Base-by-base conservation (phyloP, 1,140 invertebrate genomes). In the Oncopeltus fasciatus region DNA sequence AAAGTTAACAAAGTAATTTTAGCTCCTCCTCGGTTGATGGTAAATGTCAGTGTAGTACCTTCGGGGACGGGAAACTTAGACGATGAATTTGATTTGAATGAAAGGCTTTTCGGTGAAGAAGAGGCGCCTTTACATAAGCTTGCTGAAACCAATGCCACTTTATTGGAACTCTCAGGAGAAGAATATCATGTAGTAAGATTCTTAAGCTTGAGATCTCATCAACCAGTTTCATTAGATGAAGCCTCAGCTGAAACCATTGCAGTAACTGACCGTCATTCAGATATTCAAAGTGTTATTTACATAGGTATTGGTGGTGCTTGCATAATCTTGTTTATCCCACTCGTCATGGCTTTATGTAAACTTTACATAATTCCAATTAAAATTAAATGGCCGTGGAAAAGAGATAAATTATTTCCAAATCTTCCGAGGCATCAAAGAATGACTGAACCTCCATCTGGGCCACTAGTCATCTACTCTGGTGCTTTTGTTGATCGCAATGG, bases 131-230 rank as follows among this genome's bases (percentile, higher is more conserved):
- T 72, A 27, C 67, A 71, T 47, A 69, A 68, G 56, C 60, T 72
- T 38, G 71, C 70, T 9, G 70, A 70, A 65, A 70, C 71, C 1
- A 73, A 73, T 63, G 70, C 71, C 9, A 73, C 72, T 16, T 61
- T 73, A 16, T 62, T 72, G 46, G 71, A 73, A 65, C 62, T 72
- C 9, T 72, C 71, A 8, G 72, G 71, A 5, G 70, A 73, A 57
- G 72, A 72, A 63, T 73, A 72, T 62, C 70, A 70, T 59, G 71
- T 71, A 1, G 68, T 70, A 43, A 61, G 66, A 38, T 67, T 66
- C 57, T 46, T 70, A 24, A 68, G 67, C 14, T 53, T 68, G 31
- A 59, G 67, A 24, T 68, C 68, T 12, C 65, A 68, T 20, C 64
- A 67, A 43, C 68, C 68, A 21, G 60, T 70, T 8, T 61, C 65